phyloP scores from a whole-genome alignment of 2,888 invertebrate species.

The Hemicrepidius hirtus region DNA sequence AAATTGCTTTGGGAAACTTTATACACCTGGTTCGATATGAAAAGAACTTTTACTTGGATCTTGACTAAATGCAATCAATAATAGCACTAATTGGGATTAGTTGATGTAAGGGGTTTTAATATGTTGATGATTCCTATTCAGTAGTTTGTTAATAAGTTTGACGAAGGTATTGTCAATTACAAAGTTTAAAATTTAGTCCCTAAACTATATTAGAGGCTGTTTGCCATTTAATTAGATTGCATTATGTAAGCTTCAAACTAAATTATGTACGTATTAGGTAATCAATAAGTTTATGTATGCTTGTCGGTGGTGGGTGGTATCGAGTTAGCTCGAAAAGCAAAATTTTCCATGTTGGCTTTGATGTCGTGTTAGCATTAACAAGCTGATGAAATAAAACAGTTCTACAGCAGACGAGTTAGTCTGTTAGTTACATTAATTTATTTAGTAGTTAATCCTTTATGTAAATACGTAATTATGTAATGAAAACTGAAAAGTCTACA shows the following conservation, averaged over 20 bases:
- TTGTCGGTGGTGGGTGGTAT: slow-evolving; percentile 20
- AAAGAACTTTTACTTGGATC: too few species aligned
- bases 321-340: slow-evolving; percentile 12
- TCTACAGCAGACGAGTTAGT: slow-evolving; percentile 1
- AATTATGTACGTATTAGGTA: slow-evolving; percentile 23
- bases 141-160: background rate
- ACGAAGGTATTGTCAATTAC: background rate
- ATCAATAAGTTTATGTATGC: slow-evolving; percentile 27
- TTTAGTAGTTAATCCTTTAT: background rate
- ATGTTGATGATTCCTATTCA: too few species aligned
- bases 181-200: slow-evolving; percentile 10
- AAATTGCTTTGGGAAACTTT: too few species aligned
- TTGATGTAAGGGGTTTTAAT: too few species aligned
- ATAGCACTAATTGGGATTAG: too few species aligned
- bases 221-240: slow-evolving; percentile 12
- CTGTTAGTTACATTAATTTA: slow-evolving; percentile 14
- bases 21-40: too few species aligned
- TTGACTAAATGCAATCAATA: too few species aligned
- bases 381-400: slow-evolving; percentile 19
- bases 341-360: slow-evolving; percentile 19
- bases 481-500: too few species aligned
- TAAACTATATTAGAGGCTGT: slow-evolving; percentile 1
- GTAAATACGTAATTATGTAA: background rate
- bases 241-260: slow-evolving; percentile 28
- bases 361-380: slow-evolving; percentile 18